Percentiles rank a stretch among this genome's conserved stretches.
Evolutionary conservation across 2,113 vertebrate genomes (phyloP).

Genomic region (Mesoclemmys tuberculata): DNA sequence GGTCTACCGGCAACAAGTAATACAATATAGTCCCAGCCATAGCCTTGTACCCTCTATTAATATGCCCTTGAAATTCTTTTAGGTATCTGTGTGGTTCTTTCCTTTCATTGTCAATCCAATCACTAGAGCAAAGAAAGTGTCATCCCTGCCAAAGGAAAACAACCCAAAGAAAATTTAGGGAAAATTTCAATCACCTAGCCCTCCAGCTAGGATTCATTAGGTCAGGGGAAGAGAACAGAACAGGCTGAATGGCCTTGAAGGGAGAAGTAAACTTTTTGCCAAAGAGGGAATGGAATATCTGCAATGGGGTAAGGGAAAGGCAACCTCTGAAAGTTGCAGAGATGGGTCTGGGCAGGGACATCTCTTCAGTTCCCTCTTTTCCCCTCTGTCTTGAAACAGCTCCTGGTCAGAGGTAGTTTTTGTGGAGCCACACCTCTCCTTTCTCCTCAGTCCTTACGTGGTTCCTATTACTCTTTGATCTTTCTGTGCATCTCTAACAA

Average conservation of each 20-base stretch:
- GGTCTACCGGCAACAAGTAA: neutral
- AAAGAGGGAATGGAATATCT: slow-evolving; percentile 61
- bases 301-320: neutral
- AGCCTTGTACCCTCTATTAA: slow-evolving; percentile 25
- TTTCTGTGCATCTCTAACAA: slow-evolving; percentile 45
- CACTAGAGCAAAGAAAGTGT: neutral
- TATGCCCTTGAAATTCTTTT: neutral
- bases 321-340: slow-evolving; percentile 29
- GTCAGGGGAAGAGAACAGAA: slow-evolving; percentile 45
- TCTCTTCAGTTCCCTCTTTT: neutral
- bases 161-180: neutral
- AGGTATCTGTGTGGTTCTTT: too few relatives aligned
- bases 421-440: slow-evolving; percentile 44
- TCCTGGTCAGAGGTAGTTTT: slow-evolving; percentile 37
- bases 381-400: neutral
- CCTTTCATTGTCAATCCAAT: neutral
- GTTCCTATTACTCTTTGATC: slow-evolving; percentile 41
- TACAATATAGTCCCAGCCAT: slow-evolving; percentile 1
- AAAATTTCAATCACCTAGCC: slow-evolving; percentile 19
- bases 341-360: neutral
- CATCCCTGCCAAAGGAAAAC: neutral
- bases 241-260: neutral
- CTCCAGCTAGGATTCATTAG: slow-evolving; percentile 58
- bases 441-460: slow-evolving; percentile 55
- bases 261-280: slow-evolving; percentile 41